phyloP scores from a whole-genome alignment of 2,888 invertebrate genomes.

The Pyrgus malvae region DNA sequence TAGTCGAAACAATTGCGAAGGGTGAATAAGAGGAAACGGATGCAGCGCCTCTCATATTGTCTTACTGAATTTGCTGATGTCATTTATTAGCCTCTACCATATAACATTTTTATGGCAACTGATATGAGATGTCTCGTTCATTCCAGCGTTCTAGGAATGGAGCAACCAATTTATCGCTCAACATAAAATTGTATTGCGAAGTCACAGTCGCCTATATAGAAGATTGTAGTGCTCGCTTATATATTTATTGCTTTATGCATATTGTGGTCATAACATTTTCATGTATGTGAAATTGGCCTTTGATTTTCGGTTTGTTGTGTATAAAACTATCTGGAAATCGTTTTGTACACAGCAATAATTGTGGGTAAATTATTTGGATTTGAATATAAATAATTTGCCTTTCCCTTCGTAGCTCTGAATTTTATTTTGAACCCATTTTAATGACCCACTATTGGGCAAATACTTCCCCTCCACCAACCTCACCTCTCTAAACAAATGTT shows the following conservation, averaged over 20 bases:
- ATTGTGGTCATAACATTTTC: neutral
- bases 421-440: too few relatives aligned
- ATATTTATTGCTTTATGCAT: conserved; percentile 9
- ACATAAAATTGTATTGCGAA: conserved; percentile 69
- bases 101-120: conserved; percentile 79
- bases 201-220: neutral
- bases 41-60: conserved; percentile 75
- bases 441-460: too few relatives aligned
- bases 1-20: conserved; percentile 67
- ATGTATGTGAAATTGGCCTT: too few relatives aligned
- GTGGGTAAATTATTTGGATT: too few relatives aligned
- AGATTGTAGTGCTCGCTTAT: conserved; percentile 2
- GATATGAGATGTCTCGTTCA: conserved; percentile 68
- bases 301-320: too few relatives aligned
- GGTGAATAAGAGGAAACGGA: conserved; percentile 67
- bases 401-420: too few relatives aligned
- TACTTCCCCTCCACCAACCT: too few relatives aligned
- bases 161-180: conserved; percentile 68
- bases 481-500: too few relatives aligned
- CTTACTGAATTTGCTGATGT: conserved; percentile 81
- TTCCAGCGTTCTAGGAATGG: conserved; percentile 66
- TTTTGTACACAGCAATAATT: too few relatives aligned
- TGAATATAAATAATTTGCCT: too few relatives aligned
- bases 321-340: too few relatives aligned
- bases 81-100: conserved; percentile 82